These are phyloP conservation scores for Bhutanitis thaidina DNA, from an alignment of 2,888 invertebrate genomes.

Conservation along the genomic window DNA sequence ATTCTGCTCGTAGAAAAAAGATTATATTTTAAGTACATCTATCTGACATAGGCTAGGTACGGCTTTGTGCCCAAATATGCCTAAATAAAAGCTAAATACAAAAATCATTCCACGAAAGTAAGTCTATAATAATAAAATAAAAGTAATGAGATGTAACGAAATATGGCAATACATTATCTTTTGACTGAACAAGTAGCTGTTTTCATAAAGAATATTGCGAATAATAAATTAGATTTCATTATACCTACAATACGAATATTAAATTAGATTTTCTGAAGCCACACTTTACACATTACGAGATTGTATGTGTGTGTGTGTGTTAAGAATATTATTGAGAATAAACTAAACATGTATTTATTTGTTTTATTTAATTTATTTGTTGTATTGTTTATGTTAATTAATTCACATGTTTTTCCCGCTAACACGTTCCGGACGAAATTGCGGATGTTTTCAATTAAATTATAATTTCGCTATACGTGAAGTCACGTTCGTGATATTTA, in stretches of 20 bases:
- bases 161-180: conserved; percentile 12
- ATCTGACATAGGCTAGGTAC: background rate
- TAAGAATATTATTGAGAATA: no score
- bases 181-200: conserved; percentile 9
- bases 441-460: conserved; percentile 19
- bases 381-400: conserved; percentile 17
- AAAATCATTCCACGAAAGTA: conserved; percentile 12
- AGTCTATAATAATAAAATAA: conserved; percentile 13
- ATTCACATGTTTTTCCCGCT: conserved; percentile 16
- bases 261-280: no score
- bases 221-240: conserved; percentile 7
- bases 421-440: conserved; percentile 16
- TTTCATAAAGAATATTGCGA: conserved; percentile 6
- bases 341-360: background rate
- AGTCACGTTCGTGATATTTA: conserved; percentile 18
- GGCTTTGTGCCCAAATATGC: conserved; percentile 4
- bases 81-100: conserved; percentile 1
- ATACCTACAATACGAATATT: no score
- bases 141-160: conserved; percentile 18
- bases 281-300: no score
- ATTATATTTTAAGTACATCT: background rate
- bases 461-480: conserved; percentile 13
- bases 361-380: conserved; percentile 14
- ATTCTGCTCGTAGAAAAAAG: no score
- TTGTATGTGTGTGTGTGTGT: no score